Base-by-base conservation (phyloP, 1,140 invertebrate species). In the Scylla paramamosain region DNA sequence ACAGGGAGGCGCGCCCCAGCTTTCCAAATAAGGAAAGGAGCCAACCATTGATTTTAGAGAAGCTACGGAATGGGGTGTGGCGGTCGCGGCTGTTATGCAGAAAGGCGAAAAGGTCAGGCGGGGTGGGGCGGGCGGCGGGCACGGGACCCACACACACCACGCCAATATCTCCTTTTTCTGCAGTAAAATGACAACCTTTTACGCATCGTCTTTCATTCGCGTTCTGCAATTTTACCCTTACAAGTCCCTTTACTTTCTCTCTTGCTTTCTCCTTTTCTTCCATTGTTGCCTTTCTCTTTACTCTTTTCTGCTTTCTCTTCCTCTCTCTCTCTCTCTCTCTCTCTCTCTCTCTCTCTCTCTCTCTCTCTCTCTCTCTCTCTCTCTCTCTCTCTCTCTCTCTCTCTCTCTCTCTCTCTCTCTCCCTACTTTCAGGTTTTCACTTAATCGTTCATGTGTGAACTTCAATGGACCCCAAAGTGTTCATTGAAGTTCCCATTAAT, bases 211-310 rank as follows among this genome's bases (percentile, higher is more conserved):
- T 77, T 77, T 77, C 67, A 77, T 77, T 77, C 20, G 6, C 67
- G 16, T n/a, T 25, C 20, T 77, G 20, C 67, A 77, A 25, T 77
- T 77, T 77, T 77, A 12, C 25, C 25, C 67, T n/a, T 77, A 77
- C 67, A 77, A 77, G 67, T 77, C 67, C 67, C 67, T 77, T 77
- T 77, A n/a, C 67, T 77, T 77, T 77, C 67, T 77, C 67, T 77
- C 20, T 1, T 77, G 67, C 67, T 77, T 77, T 77, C 67, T 77
- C 67, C 67, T 77, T 77, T 77, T 77, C 67, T 77, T 77, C 20
- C 67, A 77, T 77, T 77, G 67, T 77, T 77, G 67, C 67, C 67
- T 77, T 77, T 77, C 67, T 77, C 67, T 77, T 77, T 77, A 14
- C 32, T 86, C 32, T 86, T 25, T 86, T 25, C 25, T 25, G 10